Evolutionary conservation across 2,797 vertebrate genomes (phyloP), one percentile per base, ranked within the genome.

Genomic region (Cyprinodon diabolis): DNA sequence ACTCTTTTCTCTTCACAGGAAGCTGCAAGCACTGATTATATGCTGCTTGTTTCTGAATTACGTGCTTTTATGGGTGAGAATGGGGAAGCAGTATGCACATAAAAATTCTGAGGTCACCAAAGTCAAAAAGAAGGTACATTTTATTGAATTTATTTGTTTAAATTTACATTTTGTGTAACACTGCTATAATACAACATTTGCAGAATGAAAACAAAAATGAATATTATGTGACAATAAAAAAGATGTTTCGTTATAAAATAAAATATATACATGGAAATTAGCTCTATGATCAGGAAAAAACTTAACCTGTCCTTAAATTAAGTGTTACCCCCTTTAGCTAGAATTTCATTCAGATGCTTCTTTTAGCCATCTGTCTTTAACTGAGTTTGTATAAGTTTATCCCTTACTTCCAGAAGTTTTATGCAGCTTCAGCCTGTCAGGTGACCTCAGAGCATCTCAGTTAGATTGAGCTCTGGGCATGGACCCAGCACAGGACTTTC

Each of bases 11-110:
- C 47, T 81, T 70, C 81, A 81, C 83, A 89, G 88, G 89, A 93
- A 92, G 60, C 88, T 74, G 78, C 52, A 83, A 85, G 88, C 91
- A 82, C 88, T 91, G 82, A 92, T 93, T 91, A 89, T 88, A 90
- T 81, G 75, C 78, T 84, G 52, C 84, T 87, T 90, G 76, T 89
- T 84, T 86, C 71, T 77, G 74, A 75, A 83, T 72, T 81, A 71
- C 81, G 75, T 66, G 58, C 60, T 71, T 56, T 68, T 69, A 75
- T 84, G 66, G 37, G 49, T 69, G 71, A 25, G 60, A 73, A 55
- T 57, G 56, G 81, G 66, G 51, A 80, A 75, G 68, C 78, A 77
- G 81, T 82, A 8, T 70, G 69, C 65, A 68, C 43, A 74, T 78
- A 23, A 67, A 66, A 80, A 56, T 76, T 75, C 58, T 55, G 56